Base-by-base conservation (phyloP, 2,888 invertebrate species). In the Heliothis peltigera region DNA sequence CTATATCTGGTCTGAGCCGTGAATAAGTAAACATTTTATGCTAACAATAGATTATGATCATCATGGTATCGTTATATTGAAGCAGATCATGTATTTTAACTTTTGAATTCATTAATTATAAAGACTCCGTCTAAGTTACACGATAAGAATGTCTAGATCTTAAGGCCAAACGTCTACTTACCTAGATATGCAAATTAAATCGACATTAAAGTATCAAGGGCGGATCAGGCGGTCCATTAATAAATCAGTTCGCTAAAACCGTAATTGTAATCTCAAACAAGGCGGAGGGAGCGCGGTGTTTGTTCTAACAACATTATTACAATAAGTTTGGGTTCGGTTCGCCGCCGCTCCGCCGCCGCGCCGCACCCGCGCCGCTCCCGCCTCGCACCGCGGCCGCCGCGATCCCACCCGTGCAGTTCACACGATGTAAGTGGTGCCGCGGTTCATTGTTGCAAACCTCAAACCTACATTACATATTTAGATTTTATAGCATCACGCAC, bases 231-330 rank as follows among this genome's bases (percentile, higher is more conserved):
- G 92, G 90, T 91, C 94, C 94, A 94, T 95, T 94, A 95, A 94
- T 94, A 94, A 95, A 94, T 94, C 94, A 95, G 93, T 94, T 92
- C 92, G 94, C 94, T 94, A 94, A 94, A 94, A 92, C 95, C 94
- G 94, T 95, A 95, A 95, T 94, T 94, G 94, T 94, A 94, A 94
- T 94, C 94, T 94, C 94, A 94, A 94, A 94, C 94, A 94, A 91
- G 91, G 91, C 87, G 86, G 88, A 89, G 92, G 91, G 92, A 83
- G 89, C 83, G 84, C 88, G 84, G 88, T 94, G 95, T 94, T 95
- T 95, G 92, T 90, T 93, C 91, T 93, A 92, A 94, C 92, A 95
- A 95, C 94, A 95, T 94, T 94, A 93, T 94, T 94, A 94, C 93
- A 95, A 94, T 94, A 94, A 94, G 93, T 93, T 94, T 83, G 90